Base-by-base conservation (phyloP, 2,888 invertebrate species). In the Melolontha melolontha region DNA sequence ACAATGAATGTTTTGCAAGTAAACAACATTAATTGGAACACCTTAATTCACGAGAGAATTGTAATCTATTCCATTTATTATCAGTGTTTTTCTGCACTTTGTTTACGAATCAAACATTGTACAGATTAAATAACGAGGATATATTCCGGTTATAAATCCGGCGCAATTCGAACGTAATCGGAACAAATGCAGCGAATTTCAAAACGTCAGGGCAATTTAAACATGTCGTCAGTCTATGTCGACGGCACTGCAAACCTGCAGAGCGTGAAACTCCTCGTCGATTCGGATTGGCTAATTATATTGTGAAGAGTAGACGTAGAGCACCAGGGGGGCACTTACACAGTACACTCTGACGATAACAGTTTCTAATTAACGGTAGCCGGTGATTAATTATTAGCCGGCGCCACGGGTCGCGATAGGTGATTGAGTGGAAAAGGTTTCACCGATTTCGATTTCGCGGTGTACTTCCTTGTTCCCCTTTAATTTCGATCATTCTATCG, bases 161-260 rank as follows among this genome's bases (percentile, higher is more conserved):
- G 52, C 47, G 59, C 66, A 67, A 75, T 75, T 70, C 59, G 71
- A 71, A 72, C 72, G 76, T 74, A 76, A 77, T 76, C 75, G 75
- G 73, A 75, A 77, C 76, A 77, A 77, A 76, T 77, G 74, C 74
- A 69, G 70, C 73, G 75, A 74, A 75, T 76, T 76, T 73, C 68
- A 71, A 68, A 70, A 67, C 70, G 76, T 76, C 76, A 75, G 73
- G 64, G 62, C 71, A 72, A 73, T 74, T 75, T 74, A 71, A 75
- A 74, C 71, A 70, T 67, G 73, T 71, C 70, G 69, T 76, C 72
- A 59, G 71, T 74, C 72, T 70, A 64, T 64, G 72, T 74, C 74
- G 70, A 57, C 52, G 41, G 66, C 64, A 55, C 63, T 66, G 63
- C 62, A 59, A 65, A 65, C 50, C 57, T 65, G 64, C 63, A 39